Evolutionary conservation across 2,888 invertebrate species (phyloP).

Genomic region (Ochropacha duplaris): DNA sequence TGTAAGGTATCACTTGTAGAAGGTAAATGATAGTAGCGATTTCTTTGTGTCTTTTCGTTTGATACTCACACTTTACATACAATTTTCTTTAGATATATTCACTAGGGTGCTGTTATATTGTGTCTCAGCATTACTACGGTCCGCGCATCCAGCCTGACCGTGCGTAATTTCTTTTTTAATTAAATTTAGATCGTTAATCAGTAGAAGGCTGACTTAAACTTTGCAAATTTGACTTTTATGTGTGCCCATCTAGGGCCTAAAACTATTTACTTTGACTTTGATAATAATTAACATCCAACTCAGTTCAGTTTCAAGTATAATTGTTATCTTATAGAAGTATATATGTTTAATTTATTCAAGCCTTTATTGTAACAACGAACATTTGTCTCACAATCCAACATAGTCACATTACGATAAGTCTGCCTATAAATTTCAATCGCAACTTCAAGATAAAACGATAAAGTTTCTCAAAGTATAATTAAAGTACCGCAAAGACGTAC

Average conservation of each 20-base stretch:
- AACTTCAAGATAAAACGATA: constrained; percentile 1
- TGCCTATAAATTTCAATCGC: background rate
- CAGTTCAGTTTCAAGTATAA: no score
- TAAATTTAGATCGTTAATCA: no score
- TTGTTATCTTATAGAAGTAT: background rate
- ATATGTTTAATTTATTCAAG: background rate
- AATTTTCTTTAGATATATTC: no score
- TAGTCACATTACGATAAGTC: background rate
- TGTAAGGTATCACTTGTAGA: background rate
- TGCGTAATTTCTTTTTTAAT: no score
- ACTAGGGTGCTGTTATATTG: no score
- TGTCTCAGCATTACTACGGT: no score
- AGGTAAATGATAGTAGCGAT: background rate
- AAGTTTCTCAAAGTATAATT: constrained; percentile 2
- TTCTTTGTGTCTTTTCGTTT: background rate
- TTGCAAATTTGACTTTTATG: no score
- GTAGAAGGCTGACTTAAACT: no score
- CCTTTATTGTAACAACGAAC: background rate
- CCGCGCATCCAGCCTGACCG: no score
- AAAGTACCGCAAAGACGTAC: background rate
- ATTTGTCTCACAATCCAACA: background rate
- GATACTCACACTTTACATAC: background rate
- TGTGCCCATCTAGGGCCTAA: no score
- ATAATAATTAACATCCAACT: no score
- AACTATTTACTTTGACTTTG: no score